phyloP scores from a whole-genome alignment of 2,888 invertebrate genomes.

The Synanthedon myopaeformis region DNA sequence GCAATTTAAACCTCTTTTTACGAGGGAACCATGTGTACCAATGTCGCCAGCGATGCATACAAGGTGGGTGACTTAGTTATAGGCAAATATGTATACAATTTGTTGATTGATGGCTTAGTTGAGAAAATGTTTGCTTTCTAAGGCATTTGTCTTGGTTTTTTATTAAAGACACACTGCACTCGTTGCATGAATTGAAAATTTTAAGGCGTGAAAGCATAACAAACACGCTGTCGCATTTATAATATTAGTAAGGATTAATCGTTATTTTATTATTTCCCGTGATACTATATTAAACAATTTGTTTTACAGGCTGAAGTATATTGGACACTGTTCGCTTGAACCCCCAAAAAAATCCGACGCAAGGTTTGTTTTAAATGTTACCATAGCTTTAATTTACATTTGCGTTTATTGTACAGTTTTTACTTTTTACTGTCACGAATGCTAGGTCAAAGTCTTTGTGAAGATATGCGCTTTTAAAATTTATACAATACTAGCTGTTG shows the following conservation, averaged over 20 bases:
- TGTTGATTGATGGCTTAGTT: not conserved
- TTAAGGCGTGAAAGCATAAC: not conserved
- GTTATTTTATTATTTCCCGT: not conserved
- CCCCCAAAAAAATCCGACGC: conserved; percentile 13
- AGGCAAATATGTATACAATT: not conserved
- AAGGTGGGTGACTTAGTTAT: conserved; percentile 23
- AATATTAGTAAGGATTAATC: not conserved
- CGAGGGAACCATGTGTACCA: conserved; percentile 43
- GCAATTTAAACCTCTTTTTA: conserved; percentile 33
- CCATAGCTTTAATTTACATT: no score
- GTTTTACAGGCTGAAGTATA: conserved; percentile 43
- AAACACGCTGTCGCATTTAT: not conserved
- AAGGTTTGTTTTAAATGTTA: not conserved
- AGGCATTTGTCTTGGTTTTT: no score
- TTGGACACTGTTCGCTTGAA: conserved; percentile 43
- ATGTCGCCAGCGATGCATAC: conserved; percentile 58
- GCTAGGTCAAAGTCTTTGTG: no score
- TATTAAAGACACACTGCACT: no score
- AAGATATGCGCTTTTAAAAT: no score
- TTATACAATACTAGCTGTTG: no score
- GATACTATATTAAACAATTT: not conserved
- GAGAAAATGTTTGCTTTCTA: no score
- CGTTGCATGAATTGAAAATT: no score
- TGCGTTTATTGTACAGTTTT: no score
- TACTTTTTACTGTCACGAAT: no score